Evolutionary conservation across 1,140 invertebrate genomes (phyloP).

Genomic region (Belonocnema kinseyi): DNA sequence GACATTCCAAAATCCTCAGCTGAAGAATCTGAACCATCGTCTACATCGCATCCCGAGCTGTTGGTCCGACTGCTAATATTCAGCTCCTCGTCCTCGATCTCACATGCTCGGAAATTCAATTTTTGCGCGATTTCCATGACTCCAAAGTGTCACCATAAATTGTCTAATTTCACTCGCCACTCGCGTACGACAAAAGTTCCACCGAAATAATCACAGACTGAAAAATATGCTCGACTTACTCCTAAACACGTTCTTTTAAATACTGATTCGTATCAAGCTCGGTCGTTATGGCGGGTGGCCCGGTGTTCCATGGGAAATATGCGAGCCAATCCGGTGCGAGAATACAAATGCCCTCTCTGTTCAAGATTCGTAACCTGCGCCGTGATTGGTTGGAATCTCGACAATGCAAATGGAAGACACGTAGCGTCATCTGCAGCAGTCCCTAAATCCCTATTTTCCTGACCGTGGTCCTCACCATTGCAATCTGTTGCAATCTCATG

Average conservation of each 20-base stretch:
- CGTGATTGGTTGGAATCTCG: too few species aligned
- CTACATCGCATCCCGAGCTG: constrained; percentile 68
- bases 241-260: constrained; percentile 56
- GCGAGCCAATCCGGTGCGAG: neutral
- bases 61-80: constrained; percentile 67
- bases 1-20: constrained; percentile 61
- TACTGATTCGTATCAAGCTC: constrained; percentile 24
- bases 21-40: constrained; percentile 67
- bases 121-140: constrained; percentile 68
- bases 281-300: constrained; percentile 57
- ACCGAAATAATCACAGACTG: constrained; percentile 38
- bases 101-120: constrained; percentile 64
- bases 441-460: too few species aligned
- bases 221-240: constrained; percentile 38
- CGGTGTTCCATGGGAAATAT: constrained; percentile 60
- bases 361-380: too few species aligned
- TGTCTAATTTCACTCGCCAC: constrained; percentile 16
- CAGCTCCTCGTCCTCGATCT: constrained; percentile 68
- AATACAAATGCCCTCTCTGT: too few species aligned
- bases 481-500: too few species aligned
- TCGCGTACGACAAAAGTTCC: constrained; percentile 15
- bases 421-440: too few species aligned
- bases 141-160: constrained; percentile 53
- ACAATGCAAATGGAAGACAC: too few species aligned
- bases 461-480: too few species aligned